Evolutionary conservation across 2,113 vertebrate species (phyloP), one percentile per base, ranked within the genome.

Genomic region (Callorhinus ursinus): DNA sequence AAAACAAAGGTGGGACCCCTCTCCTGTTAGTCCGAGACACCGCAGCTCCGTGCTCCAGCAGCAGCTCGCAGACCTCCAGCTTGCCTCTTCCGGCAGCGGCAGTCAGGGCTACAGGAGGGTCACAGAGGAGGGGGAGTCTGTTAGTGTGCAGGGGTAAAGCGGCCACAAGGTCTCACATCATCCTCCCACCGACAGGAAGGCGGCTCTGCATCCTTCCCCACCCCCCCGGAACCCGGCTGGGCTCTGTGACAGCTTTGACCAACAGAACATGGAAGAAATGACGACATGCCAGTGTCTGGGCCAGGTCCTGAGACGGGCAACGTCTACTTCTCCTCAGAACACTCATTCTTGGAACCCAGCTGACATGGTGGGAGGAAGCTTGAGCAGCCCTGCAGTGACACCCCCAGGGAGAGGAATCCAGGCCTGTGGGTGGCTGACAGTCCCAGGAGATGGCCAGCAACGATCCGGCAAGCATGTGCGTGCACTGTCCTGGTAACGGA

Each of bases 81-180:
- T 99, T 99, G 33, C 99, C 99, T 92, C 99, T 98, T 87, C 99
- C 99, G 0, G 99, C 99, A 1, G 99, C 99, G 2, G 99, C 99
- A 1, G 99, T 99, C 97, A 99, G 98, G 53, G 99, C 99, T 99
- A 59, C 59, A 95, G 42, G 79, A 97, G 46, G 98, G 63, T 53
- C 46, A 90, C 74, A 92, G 88, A 18, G 14, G 8, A 24, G 21
- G 49, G 15, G 12, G 22, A 12, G 21, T 12, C 12, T 5, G 42
- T 97, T 53, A 98, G 76, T 0, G 19, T 1, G 80, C 10, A 11
- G 42, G 8, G 18, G 42, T 1, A 1, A 31, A 4, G 53, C 3
- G 18, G n/a, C 24, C 51, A 2, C 5, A 1, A 14, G 26, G 7
- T 33, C 89, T n/a, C 10, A 1, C 19, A 49, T 21, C 36, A 46